Percentiles rank a stretch among this genome's conserved stretches.
These are phyloP conservation scores for Zoroaster sp. DNA, from an alignment of 53 echinoderm and acorn worm genomes.

Conservation along the genomic window DNA sequence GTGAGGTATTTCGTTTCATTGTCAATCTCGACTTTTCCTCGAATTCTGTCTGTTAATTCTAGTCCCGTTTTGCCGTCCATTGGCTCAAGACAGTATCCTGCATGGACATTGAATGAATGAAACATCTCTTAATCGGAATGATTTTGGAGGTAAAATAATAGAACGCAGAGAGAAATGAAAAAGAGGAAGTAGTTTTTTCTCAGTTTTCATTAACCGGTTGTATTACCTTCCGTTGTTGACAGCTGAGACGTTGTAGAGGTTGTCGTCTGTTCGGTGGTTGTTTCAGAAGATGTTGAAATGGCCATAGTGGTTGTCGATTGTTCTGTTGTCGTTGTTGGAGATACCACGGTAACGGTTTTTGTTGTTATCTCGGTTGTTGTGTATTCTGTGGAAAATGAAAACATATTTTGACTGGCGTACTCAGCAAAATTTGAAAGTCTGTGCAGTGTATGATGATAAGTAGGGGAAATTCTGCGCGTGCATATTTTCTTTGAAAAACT, in stretches of 20 bases:
- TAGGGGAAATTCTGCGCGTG: too few relatives aligned
- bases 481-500: too few relatives aligned
- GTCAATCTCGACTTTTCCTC: neutral
- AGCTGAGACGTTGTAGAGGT: neutral
- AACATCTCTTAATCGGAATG: neutral
- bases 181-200: too few relatives aligned
- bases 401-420: too few relatives aligned
- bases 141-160: too few relatives aligned
- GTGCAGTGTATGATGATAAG: too few relatives aligned
- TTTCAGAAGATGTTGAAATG: neutral
- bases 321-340: neutral
- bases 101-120: neutral
- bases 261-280: neutral
- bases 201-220: too few relatives aligned
- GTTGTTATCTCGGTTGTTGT: neutral
- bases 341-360: neutral
- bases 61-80: neutral
- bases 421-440: too few relatives aligned
- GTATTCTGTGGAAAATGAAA: neutral
- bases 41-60: neutral
- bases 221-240: neutral
- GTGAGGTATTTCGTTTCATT: neutral
- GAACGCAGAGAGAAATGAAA: too few relatives aligned
- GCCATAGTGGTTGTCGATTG: neutral
- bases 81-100: neutral